A percentile compares a stretch with the other conserved stretches of the same genome.
Conservation (phyloP, 2,888 invertebrate species). For the Mechanitis mazaeus region DNA sequence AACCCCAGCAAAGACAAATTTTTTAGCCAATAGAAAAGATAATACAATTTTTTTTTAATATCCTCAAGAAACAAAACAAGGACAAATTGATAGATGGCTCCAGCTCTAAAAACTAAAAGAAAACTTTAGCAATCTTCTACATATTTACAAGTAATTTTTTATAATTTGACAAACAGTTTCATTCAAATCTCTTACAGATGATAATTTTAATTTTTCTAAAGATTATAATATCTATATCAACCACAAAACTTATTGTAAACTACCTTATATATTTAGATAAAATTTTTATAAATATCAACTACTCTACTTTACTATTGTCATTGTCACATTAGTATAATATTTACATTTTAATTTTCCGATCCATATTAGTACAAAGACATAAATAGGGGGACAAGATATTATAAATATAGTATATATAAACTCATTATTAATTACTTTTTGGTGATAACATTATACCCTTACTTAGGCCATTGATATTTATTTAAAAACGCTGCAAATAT, state of each 20-base stretch:
- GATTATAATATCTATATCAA: conserved; percentile 10
- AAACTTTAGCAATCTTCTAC: conserved; percentile 38
- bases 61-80: background rate
- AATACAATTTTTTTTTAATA: too few species aligned
- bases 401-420: conserved; percentile 1
- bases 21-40: too few species aligned
- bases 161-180: conserved; percentile 65
- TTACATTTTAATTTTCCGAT: conserved; percentile 32
- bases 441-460: too few species aligned
- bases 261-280: background rate
- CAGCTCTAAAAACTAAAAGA: conserved; percentile 2
- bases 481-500: too few species aligned
- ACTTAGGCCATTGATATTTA: too few species aligned
- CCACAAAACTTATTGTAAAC: conserved; percentile 2
- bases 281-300: conserved; percentile 15
- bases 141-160: conserved; percentile 54
- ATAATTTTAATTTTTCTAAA: conserved; percentile 8
- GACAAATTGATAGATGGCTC: background rate
- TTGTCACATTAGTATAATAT: conserved; percentile 54
- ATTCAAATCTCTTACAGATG: conserved; percentile 21
- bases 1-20: too few species aligned
- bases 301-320: conserved; percentile 63
- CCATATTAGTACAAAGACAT: conserved; percentile 1
- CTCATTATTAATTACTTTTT: background rate
- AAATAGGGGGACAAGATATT: background rate